Evolutionary conservation across 2,888 invertebrate genomes (phyloP).

Genomic region (Noctua fimbriata): DNA sequence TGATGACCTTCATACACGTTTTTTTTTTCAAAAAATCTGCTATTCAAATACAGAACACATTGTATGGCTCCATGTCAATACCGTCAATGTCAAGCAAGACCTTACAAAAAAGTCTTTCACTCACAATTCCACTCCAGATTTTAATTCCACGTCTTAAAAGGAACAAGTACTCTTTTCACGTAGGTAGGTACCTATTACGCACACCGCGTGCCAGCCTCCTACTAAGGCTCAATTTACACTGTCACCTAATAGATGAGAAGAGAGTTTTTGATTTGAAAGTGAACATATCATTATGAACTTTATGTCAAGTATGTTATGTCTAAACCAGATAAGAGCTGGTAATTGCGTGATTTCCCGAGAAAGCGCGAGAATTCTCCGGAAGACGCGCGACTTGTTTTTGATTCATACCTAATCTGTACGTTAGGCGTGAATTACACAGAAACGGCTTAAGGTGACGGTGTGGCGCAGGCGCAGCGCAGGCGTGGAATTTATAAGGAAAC

Average conservation of each 20-base stretch:
- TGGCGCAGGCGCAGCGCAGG: too few species aligned
- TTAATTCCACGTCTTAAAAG: constrained; percentile 55
- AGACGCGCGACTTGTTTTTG: neutral
- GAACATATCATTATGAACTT: neutral
- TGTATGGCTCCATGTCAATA: constrained; percentile 16
- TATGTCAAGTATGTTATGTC: neutral
- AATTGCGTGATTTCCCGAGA: neutral
- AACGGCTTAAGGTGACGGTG: too few species aligned
- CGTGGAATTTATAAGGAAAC: too few species aligned
- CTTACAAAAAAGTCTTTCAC: constrained; percentile 17
- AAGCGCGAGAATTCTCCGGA: neutral
- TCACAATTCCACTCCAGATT: constrained; percentile 35
- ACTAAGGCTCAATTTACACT: constrained; percentile 61
- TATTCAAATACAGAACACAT: neutral
- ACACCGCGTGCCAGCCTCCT: constrained; percentile 66
- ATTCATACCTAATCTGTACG: neutral
- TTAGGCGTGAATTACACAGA: too few species aligned
- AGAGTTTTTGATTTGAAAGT: neutral
- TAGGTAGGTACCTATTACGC: constrained; percentile 57
- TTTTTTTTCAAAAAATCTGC: neutral
- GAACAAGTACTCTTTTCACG: constrained; percentile 56
- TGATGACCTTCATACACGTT: neutral
- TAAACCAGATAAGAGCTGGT: neutral
- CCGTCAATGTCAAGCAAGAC: constrained; percentile 14
- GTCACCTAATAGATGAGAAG: neutral